phyloP scores from a whole-genome alignment of 1,140 invertebrate species.

The Muscidifurax raptorellus region DNA sequence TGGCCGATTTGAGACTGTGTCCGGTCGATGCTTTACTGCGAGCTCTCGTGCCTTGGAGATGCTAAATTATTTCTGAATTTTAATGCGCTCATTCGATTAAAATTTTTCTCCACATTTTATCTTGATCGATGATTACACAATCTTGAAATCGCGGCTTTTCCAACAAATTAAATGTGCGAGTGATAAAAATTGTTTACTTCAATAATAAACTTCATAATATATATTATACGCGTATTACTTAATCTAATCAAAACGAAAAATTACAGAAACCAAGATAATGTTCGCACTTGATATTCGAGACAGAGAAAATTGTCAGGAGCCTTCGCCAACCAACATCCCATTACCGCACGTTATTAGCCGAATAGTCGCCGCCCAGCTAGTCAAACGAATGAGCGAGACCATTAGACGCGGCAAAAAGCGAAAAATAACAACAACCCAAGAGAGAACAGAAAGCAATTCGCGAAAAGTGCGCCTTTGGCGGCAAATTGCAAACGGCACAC shows the following conservation, averaged over 20 bases:
- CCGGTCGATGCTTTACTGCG: background rate
- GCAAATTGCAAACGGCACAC: conserved; percentile 1
- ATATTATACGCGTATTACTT: background rate
- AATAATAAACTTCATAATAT: no score
- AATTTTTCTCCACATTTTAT: background rate
- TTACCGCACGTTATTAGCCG: no score
- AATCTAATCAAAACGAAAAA: background rate
- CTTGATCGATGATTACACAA: background rate
- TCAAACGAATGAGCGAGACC: no score
- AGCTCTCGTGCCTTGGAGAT: no score
- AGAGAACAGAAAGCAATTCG: background rate
- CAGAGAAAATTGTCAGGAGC: no score
- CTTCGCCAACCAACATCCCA: no score
- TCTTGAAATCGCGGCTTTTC: no score
- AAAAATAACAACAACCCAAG: background rate
- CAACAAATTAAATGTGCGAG: no score
- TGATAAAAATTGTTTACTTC: no score
- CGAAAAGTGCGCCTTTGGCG: background rate
- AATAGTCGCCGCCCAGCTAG: no score
- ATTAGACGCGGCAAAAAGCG: no score
- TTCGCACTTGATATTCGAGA: background rate
- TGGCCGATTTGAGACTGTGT: background rate
- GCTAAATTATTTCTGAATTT: background rate
- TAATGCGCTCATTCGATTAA: background rate
- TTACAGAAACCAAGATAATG: background rate